Evolutionary conservation across 1,140 invertebrate genomes (phyloP), one percentile per base, ranked within the genome.

Genomic region (Achatina immaculata): DNA sequence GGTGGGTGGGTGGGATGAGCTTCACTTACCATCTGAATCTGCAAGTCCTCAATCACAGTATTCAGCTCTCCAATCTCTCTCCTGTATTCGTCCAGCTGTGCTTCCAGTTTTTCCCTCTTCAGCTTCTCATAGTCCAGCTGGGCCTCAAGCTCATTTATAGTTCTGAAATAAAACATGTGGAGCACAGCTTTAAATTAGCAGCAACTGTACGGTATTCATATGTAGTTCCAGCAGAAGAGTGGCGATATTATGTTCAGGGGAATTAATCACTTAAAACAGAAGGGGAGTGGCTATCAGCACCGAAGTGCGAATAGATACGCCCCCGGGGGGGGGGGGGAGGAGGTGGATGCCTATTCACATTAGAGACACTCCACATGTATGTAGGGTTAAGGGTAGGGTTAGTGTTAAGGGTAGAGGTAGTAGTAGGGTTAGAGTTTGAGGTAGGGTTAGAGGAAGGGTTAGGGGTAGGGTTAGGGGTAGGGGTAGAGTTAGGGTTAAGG

Each of bases 51-150:
- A 42, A 90, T 81, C 75, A 87, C 82, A 34, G 86, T 83, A 68
- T 86, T 87, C 38, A 90, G 81, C 69, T 88, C 85, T 2, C 87
- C 85, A 51, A 90, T 88, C 65, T 90, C 87, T 65, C 85, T 78
- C 42, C 88, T 84, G 82, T 90, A 91, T 71, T 91, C 87, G 66
- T 92, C 91, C 36, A 92, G 82, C 79, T 90, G 87, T 31, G 88
- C 89, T 77, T 92, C 91, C 4, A 91, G 83, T 75, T 90, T 90
- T 81, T 92, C 91, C 75, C 90, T 78, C n/a, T 86, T 81, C 42
- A 91, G 78, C 74, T 89, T 84, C 83, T 92, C 91, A 81, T 91
- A 90, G 69, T 92, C 91, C 69, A 92, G 82, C 82, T 91, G 89
- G 34, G 86, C 86, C 77, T 90, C 86, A 28, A 92, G 76, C 71